Percentiles rank a stretch among this genome's conserved stretches.
Conservation (phyloP, 30 jellyfish, hydroid and myxozoan genomes). For the Mastigias papua region DNA sequence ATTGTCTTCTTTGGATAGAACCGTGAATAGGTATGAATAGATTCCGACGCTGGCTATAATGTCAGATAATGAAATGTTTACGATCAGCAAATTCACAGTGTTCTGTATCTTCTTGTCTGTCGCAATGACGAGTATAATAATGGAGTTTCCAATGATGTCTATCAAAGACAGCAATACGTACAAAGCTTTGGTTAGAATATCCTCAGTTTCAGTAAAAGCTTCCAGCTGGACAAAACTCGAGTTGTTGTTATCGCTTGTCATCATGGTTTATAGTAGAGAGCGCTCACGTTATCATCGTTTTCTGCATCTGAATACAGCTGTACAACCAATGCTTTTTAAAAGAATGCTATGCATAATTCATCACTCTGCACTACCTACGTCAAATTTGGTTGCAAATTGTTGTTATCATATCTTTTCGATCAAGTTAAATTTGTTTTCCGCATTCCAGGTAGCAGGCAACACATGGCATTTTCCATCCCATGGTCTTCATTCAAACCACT, state of each 20-base stretch:
- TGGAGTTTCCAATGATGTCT: conserved; percentile 71
- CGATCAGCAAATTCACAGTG: conserved; percentile 77
- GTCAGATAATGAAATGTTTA: conserved; percentile 85
- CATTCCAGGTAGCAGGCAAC: no score
- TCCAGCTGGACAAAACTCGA: neutral
- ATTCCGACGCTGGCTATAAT: conserved; percentile 75
- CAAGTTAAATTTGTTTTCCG: no score
- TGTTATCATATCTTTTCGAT: no score
- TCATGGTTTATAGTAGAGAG: neutral
- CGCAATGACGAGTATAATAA: conserved; percentile 61
- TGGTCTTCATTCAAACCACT: no score
- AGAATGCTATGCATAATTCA: no score
- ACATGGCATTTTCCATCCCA: no score
- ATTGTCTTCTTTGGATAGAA: conserved; percentile 2
- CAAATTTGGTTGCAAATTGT: no score
- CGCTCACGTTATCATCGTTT: neutral
- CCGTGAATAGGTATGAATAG: conserved; percentile 74
- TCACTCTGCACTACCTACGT: no score
- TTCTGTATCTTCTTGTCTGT: conserved; percentile 60
- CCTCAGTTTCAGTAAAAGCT: conserved; percentile 45
- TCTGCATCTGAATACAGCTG: neutral
- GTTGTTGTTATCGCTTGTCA: neutral
- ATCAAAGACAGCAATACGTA: conserved; percentile 62
- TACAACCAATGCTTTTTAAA: neutral
- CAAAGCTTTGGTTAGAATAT: conserved; percentile 23